phyloP scores from a whole-genome alignment of 2,888 invertebrate genomes.

The Stenotaenia linearis region DNA sequence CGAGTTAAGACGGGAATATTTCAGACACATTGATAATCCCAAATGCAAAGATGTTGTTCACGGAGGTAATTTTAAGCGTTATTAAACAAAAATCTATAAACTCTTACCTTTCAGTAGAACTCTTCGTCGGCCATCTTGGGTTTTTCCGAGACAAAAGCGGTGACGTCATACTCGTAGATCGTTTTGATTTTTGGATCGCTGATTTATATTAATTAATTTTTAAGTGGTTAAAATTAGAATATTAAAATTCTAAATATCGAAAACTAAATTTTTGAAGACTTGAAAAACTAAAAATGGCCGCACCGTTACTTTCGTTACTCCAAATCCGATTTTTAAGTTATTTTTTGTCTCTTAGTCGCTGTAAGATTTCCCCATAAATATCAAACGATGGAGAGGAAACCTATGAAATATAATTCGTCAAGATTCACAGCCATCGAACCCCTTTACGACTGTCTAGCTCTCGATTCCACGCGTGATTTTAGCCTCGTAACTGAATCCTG shows the following conservation, averaged over 20 bases:
- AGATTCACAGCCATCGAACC: not conserved
- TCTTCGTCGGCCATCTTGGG: not conserved
- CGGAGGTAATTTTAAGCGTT: not conserved
- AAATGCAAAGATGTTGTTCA: not conserved
- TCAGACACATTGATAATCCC: not conserved
- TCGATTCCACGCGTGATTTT: not conserved
- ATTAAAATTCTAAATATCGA: no score
- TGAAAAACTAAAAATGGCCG: no score
- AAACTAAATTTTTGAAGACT: no score
- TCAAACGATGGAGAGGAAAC: not conserved
- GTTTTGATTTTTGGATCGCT: no score
- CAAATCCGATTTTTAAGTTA: not conserved
- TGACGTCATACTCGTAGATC: no score
- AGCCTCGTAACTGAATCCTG: not conserved
- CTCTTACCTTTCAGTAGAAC: not conserved
- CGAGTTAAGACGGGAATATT: not conserved
- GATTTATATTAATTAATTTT: no score
- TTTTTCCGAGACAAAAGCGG: no score
- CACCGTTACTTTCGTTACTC: no score
- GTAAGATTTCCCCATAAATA: not conserved
- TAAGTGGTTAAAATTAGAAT: no score
- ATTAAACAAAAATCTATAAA: not conserved
- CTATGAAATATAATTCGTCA: not conserved
- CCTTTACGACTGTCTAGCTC: not conserved
- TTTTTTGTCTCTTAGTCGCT: not conserved